Evolutionary conservation across 2,113 vertebrate genomes (phyloP).

Genomic region (Serilophus lunatus): DNA sequence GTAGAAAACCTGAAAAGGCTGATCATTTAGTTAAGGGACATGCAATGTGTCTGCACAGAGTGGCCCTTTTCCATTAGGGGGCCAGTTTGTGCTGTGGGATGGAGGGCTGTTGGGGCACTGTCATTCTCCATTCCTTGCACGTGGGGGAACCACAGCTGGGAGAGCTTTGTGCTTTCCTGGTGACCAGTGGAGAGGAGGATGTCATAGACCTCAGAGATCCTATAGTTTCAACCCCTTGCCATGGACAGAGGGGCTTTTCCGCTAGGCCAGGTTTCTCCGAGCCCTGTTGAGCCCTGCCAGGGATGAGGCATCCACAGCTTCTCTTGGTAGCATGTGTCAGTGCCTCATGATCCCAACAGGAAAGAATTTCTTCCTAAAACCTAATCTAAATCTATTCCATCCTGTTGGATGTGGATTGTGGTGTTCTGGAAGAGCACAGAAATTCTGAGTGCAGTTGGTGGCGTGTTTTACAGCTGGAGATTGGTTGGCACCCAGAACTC

Average conservation of each 20-base stretch:
- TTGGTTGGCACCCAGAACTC: neutral
- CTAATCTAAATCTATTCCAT: neutral
- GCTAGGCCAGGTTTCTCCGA: neutral
- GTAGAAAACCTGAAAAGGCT: neutral
- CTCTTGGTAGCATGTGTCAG: neutral
- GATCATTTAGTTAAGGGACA: neutral
- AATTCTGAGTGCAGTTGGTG: neutral
- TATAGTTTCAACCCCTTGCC: neutral
- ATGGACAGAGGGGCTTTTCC: neutral
- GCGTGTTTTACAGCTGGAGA: neutral
- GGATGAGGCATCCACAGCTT: neutral
- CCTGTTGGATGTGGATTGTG: neutral
- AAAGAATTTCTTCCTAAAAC: neutral
- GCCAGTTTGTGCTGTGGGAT: neutral
- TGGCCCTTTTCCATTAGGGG: neutral
- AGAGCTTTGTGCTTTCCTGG: neutral
- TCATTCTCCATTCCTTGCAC: accelerated
- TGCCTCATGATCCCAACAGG: accelerated
- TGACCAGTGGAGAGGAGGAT: neutral
- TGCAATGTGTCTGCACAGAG: accelerated
- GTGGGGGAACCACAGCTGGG: accelerated
- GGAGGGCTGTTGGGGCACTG: neutral
- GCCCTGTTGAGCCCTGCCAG: neutral
- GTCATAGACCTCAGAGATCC: no score
- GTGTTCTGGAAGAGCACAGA: neutral